These are phyloP conservation scores for Hybognathus amarus DNA, from an alignment of 2,797 vertebrate species.

Conservation along the genomic window DNA sequence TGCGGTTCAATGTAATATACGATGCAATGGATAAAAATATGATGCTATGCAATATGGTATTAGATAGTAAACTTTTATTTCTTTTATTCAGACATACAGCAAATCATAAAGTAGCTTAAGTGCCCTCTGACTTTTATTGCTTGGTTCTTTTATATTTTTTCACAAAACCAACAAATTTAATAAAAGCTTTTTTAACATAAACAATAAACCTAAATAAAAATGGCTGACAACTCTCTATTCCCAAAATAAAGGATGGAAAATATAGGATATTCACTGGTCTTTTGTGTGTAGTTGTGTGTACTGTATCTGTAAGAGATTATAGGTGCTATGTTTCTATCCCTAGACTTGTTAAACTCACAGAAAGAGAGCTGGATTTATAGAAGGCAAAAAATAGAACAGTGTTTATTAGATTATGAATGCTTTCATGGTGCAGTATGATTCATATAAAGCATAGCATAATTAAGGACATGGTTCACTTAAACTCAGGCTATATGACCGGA, in stretches of 20 bases:
- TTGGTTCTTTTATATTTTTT: too few species aligned
- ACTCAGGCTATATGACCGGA: neutral
- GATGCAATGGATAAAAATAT: too few species aligned
- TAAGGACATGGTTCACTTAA: neutral
- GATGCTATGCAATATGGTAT: too few species aligned
- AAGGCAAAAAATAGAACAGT: neutral
- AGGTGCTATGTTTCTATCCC: constrained; percentile 14
- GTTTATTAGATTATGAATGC: constrained; percentile 19
- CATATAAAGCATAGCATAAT: constrained; percentile 16
- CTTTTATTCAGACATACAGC: too few species aligned
- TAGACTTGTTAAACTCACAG: constrained; percentile 16
- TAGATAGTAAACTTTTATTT: too few species aligned
- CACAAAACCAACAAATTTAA: too few species aligned
- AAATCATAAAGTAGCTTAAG: too few species aligned
- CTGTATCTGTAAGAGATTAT: constrained; percentile 10
- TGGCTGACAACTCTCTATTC: neutral
- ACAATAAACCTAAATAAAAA: too few species aligned
- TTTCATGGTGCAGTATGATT: constrained; percentile 12
- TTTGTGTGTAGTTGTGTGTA: neutral
- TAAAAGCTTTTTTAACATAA: too few species aligned
- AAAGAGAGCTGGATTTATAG: neutral
- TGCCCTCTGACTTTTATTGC: too few species aligned
- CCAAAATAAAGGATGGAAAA: neutral
- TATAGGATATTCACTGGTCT: neutral
- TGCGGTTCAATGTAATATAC: too few species aligned